phyloP scores from a whole-genome alignment of 92 coral and sea anemone species.

The Bergia sp. region DNA sequence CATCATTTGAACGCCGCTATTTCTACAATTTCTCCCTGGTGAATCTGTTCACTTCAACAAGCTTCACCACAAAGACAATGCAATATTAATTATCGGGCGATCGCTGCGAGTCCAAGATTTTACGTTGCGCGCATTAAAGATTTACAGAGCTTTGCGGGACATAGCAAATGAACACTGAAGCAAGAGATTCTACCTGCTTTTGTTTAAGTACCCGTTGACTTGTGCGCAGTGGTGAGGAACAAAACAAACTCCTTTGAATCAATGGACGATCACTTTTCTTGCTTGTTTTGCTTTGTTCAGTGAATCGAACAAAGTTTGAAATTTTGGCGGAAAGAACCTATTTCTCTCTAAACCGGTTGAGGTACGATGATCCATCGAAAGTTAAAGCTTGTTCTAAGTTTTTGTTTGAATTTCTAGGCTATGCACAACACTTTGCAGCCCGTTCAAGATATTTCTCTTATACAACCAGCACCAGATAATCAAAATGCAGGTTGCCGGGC shows the following conservation, averaged over 20 bases:
- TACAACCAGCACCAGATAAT: neutral
- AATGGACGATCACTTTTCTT: conserved; percentile 27
- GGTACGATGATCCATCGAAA: neutral
- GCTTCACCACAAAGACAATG: conserved; percentile 43
- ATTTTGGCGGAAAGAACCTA: conserved; percentile 37
- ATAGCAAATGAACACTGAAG: conserved; percentile 44
- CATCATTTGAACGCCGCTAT: conserved; percentile 49
- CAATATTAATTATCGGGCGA: conserved; percentile 37
- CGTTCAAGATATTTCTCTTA: neutral
- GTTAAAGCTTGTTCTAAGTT: neutral
- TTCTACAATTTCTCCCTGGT: neutral
- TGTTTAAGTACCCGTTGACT: conserved; percentile 34
- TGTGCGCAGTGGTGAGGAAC: conserved; percentile 43
- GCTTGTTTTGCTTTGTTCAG: conserved; percentile 44
- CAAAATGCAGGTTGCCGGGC: neutral
- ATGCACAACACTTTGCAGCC: neutral
- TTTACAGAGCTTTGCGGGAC: conserved; percentile 19
- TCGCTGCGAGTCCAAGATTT: conserved; percentile 22
- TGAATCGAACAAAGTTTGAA: conserved; percentile 41
- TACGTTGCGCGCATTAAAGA: conserved; percentile 44
- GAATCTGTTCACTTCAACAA: conserved; percentile 27
- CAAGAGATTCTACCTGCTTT: conserved; percentile 24
- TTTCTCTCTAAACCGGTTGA: neutral
- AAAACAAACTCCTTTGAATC: conserved; percentile 30
- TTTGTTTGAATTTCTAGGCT: neutral